Conservation (phyloP, 1,140 invertebrate genomes). For the Himalopsyche phryganea region DNA sequence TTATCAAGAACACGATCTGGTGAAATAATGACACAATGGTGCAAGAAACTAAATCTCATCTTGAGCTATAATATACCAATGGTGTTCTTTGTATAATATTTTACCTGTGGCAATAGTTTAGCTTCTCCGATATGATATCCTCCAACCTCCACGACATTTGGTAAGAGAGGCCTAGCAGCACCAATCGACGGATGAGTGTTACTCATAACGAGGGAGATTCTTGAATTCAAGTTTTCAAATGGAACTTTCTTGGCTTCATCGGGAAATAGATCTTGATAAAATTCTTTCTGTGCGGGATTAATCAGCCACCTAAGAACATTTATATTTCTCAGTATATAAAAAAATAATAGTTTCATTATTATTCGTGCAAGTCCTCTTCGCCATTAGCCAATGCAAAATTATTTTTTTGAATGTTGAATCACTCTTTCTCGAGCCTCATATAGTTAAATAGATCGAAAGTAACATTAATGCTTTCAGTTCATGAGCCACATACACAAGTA, state of each 20-base stretch:
- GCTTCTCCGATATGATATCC: background rate
- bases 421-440: background rate
- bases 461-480: too few species aligned
- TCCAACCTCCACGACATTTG: conserved; percentile 2
- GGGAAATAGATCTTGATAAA: background rate
- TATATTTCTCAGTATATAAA: too few species aligned
- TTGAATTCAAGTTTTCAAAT: background rate
- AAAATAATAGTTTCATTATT: too few species aligned
- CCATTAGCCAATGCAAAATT: background rate
- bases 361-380: background rate
- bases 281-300: background rate
- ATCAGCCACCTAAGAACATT: background rate
- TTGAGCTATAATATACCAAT: too few species aligned
- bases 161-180: conserved; percentile 1
- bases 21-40: too few species aligned
- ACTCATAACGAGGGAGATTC: background rate
- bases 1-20: too few species aligned
- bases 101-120: conserved; percentile 5
- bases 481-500: too few species aligned
- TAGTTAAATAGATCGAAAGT: too few species aligned
- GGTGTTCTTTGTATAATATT: too few species aligned
- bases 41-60: too few species aligned
- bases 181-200: conserved; percentile 3
- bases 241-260: conserved; percentile 6
- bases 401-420: background rate